phyloP scores from a whole-genome alignment of 1,140 invertebrate genomes.

The Drosophila novamexicana region DNA sequence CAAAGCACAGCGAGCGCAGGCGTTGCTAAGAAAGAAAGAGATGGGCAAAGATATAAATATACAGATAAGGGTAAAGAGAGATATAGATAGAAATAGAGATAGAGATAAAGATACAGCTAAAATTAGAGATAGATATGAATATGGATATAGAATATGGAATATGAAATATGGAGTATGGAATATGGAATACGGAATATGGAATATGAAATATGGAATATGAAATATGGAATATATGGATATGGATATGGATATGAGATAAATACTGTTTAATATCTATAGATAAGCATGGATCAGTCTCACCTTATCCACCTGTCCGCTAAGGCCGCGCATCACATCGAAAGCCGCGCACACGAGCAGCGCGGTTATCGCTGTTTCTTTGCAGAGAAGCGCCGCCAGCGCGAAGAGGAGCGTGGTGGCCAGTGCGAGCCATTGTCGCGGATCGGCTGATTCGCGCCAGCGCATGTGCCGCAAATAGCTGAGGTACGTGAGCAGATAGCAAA shows the following conservation, averaged over 20 bases:
- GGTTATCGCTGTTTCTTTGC: conserved; percentile 96
- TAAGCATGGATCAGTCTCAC: conserved; percentile 32
- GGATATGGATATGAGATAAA: no score
- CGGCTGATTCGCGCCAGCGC: conserved; percentile 86
- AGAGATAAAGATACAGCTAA: no score
- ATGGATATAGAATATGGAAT: no score
- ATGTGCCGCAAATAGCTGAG: conserved; percentile 90
- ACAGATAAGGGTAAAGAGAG: neutral
- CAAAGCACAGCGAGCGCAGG: conserved; percentile 87
- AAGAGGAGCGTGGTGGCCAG: conserved; percentile 86
- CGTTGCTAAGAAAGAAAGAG: conserved; percentile 86
- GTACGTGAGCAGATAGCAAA: conserved; percentile 95
- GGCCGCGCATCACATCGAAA: conserved; percentile 87
- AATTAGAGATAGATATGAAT: no score
- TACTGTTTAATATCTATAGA: no score
- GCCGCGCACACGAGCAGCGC: conserved; percentile 94
- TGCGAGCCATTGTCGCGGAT: conserved; percentile 86
- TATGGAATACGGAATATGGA: neutral
- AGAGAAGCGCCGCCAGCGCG: conserved; percentile 90
- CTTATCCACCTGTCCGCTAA: conserved; percentile 84
- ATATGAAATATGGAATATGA: no score
- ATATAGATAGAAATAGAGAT: neutral
- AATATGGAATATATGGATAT: neutral
- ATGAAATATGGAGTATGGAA: no score
- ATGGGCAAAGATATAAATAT: neutral